Evolutionary conservation across 1,140 invertebrate genomes (phyloP).

Genomic region (Trichoplusia ni): DNA sequence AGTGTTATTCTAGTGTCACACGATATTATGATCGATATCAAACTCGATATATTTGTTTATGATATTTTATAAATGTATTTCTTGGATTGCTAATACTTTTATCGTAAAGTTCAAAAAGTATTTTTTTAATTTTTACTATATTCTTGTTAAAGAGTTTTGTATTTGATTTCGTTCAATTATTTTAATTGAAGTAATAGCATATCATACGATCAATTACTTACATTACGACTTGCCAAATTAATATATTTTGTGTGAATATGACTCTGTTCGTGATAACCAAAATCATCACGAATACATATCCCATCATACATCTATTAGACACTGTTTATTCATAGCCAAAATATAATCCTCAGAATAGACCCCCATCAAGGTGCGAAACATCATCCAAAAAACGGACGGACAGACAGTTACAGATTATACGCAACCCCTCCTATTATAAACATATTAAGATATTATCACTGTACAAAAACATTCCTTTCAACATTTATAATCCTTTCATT

Average conservation of each 20-base stretch:
- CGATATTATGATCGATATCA: conserved; percentile 34
- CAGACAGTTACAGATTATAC: conserved; percentile 77
- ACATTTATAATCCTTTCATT: conserved; percentile 70
- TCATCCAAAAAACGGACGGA: conserved; percentile 56
- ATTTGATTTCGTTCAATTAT: too few species aligned
- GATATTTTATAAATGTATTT: too few species aligned
- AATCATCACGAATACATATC: conserved; percentile 13
- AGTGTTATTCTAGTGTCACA: conserved; percentile 43
- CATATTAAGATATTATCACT: conserved; percentile 78
- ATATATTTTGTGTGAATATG: too few species aligned
- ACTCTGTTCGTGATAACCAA: neutral
- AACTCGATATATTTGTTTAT: neutral
- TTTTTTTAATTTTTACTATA: too few species aligned
- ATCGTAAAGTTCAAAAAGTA: too few species aligned
- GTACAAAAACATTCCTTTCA: conserved; percentile 64
- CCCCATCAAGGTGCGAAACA: conserved; percentile 70
- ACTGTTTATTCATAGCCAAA: neutral
- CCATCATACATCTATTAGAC: conserved; percentile 15
- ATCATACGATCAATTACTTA: too few species aligned
- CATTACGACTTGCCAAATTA: too few species aligned
- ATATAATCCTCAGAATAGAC: conserved; percentile 47
- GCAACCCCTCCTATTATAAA: conserved; percentile 71
- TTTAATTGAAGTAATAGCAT: too few species aligned
- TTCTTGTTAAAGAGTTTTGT: too few species aligned
- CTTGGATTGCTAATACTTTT: too few species aligned